Evolutionary conservation across 2,113 vertebrate genomes (phyloP).

Genomic region (Arothron firmamentum): DNA sequence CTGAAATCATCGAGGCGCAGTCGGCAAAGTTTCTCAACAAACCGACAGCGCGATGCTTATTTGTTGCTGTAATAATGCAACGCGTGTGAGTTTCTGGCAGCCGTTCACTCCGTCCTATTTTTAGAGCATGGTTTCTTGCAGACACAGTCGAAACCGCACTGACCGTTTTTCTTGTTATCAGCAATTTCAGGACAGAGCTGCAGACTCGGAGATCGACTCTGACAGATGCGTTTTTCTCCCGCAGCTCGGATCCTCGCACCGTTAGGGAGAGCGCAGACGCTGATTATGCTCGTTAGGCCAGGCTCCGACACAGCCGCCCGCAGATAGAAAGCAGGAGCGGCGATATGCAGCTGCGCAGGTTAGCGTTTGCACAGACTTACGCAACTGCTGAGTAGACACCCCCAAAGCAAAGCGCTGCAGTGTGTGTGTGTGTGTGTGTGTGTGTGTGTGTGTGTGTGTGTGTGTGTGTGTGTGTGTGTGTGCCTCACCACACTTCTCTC

Average conservation of each 20-base stretch:
- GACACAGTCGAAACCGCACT: background rate
- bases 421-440: conserved; percentile 8
- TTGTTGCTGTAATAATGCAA: background rate
- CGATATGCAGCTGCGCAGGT: conserved; percentile 1
- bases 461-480: conserved; percentile 4
- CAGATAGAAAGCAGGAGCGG: background rate
- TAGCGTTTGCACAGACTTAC: conserved; percentile 40
- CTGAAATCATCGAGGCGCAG: conserved; percentile 2
- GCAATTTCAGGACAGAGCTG: conserved; percentile 5
- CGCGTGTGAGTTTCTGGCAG: background rate
- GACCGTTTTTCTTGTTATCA: background rate
- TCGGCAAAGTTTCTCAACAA: conserved; percentile 6
- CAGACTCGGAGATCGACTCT: background rate
- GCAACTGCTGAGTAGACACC: conserved; percentile 11
- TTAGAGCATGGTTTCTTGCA: background rate
- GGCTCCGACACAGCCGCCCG: background rate
- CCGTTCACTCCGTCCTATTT: background rate
- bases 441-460: conserved; percentile 10
- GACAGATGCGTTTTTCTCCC: conserved; percentile 9
- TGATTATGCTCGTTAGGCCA: conserved; percentile 3
- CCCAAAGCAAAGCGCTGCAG: conserved; percentile 10
- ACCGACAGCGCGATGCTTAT: background rate
- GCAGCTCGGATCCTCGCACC: background rate
- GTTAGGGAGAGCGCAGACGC: conserved; percentile 3
- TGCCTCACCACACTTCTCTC: background rate